Percentiles rank a stretch among this genome's conserved stretches.
These are phyloP conservation scores for Listronotus bonariensis DNA, from an alignment of 1,140 invertebrate species.

Conservation along the genomic window DNA sequence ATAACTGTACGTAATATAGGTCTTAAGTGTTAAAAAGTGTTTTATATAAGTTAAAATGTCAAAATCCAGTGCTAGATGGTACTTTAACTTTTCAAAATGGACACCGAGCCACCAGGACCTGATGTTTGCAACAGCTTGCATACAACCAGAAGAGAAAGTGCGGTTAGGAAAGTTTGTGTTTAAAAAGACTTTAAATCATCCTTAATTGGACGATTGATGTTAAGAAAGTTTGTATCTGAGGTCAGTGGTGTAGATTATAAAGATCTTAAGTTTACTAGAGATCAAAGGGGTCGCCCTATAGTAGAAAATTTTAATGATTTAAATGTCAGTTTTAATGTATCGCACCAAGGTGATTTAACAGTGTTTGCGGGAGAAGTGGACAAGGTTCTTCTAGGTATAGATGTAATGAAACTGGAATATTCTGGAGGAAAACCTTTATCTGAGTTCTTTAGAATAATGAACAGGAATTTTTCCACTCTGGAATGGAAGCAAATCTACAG, in stretches of 20 bases:
- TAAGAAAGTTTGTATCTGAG: slow-evolving; percentile 77
- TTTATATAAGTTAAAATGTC: slow-evolving; percentile 18
- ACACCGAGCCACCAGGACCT: slow-evolving; percentile 75
- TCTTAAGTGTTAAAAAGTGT: neutral
- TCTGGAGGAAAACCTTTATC: slow-evolving; percentile 64
- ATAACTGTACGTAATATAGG: neutral
- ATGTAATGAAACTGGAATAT: slow-evolving; percentile 77
- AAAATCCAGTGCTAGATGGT: slow-evolving; percentile 71
- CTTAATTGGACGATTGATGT: slow-evolving; percentile 80
- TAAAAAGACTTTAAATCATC: slow-evolving; percentile 85
- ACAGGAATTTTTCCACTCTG: slow-evolving; percentile 72
- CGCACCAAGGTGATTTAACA: slow-evolving; percentile 87
- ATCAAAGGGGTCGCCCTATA: slow-evolving; percentile 69
- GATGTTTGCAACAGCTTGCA: slow-evolving; percentile 68
- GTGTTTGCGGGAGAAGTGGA: slow-evolving; percentile 74
- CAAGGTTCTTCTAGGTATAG: slow-evolving; percentile 61
- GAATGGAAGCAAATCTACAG: slow-evolving; percentile 81
- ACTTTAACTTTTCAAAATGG: slow-evolving; percentile 82
- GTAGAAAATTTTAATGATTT: slow-evolving; percentile 49
- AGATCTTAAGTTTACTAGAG: slow-evolving; percentile 66
- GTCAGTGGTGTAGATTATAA: slow-evolving; percentile 67
- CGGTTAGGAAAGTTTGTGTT: slow-evolving; percentile 83
- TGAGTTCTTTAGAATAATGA: slow-evolving; percentile 89
- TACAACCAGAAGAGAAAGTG: slow-evolving; percentile 87
- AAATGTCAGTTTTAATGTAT: slow-evolving; percentile 81